phyloP scores from a whole-genome alignment of 2,797 vertebrate species.

The Etheostoma nigrum region DNA sequence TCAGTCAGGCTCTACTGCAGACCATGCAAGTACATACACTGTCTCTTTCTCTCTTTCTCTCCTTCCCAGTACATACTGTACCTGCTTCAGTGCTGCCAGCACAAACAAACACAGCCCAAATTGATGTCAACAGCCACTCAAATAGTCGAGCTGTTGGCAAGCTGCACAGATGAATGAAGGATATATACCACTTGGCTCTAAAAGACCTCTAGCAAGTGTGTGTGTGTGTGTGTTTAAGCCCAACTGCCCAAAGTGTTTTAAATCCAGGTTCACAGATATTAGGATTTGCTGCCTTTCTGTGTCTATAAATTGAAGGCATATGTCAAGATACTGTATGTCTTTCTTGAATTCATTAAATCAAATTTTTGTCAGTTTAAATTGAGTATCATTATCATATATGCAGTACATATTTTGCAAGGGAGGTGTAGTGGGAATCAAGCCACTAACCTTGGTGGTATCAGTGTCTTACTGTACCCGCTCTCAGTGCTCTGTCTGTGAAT shows the following conservation, averaged over 20 bases:
- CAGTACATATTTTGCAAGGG: not conserved
- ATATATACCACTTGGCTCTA: slow-evolving; percentile 57
- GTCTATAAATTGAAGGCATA: not conserved
- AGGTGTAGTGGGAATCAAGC: not conserved
- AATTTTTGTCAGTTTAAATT: not conserved
- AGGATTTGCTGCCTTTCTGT: not conserved
- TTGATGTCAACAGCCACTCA: slow-evolving; percentile 75
- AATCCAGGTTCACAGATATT: not conserved
- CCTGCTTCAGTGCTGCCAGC: slow-evolving; percentile 67
- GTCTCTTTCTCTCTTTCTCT: slow-evolving; percentile 29
- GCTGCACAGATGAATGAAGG: slow-evolving; percentile 56
- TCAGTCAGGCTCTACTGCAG: slow-evolving; percentile 4
- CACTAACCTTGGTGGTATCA: not conserved
- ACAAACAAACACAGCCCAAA: slow-evolving; percentile 72
- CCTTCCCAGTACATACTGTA: slow-evolving; percentile 64
- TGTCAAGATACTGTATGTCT: not conserved
- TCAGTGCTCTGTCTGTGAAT: slow-evolving; percentile 3
- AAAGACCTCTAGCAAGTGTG: slow-evolving; percentile 20
- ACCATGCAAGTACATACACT: slow-evolving; percentile 50
- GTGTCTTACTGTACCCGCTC: not conserved
- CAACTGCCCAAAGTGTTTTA: not conserved
- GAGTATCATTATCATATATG: not conserved
- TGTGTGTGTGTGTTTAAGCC: slow-evolving; percentile 7
- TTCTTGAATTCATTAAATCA: not conserved
- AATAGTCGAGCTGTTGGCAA: slow-evolving; percentile 57